Evolutionary conservation across 1,140 invertebrate species (phyloP), one percentile per base, ranked within the genome.

Genomic region (Drosophila saltans): DNA sequence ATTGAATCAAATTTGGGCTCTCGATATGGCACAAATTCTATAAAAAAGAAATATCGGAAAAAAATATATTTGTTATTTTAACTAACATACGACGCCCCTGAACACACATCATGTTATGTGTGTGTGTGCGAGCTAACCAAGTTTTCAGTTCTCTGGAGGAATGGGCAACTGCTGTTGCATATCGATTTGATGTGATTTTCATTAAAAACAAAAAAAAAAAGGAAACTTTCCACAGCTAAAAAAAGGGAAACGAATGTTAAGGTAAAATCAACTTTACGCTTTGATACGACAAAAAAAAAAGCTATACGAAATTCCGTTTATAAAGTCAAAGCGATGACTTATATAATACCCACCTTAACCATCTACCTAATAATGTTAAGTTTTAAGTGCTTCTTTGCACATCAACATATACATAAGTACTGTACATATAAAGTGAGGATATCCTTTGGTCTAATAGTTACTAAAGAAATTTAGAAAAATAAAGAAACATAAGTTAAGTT

Each of bases 111-210:
- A 1, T 59, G 57, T 39, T 59, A 9, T 59, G 36, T 40, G 33
- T 24, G 36, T 59, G n/a, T 33, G 58, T 6, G 16, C 16, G 16
- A 16, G 16, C 16, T 16, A 16, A 3, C 21, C 64, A 66, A 64
- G 39, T 71, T 70, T 83, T 79, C 21, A 79, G 71, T 75, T 75
- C 33, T 16, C 45, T 63, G 33, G 57, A 57, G 57, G 45, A 24
- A 61, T 60, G 45, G 16, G 8, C 57, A 68, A 79, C 72, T 77
- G 28, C 55, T 76, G 70, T 66, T 70, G 83, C 77, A 89, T 83
- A 88, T 88, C 73, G 83, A 88, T 88, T 88, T 80, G 83, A 88
- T 83, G 84, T 76, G 80, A 88, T 88, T 86, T 88, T 83, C 83
- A 88, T 86, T 86, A 86, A 89, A 89, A 80, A 52, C 11, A 16